phyloP scores from a whole-genome alignment of 1,140 invertebrate genomes.

The Steinernema khuongi region DNA sequence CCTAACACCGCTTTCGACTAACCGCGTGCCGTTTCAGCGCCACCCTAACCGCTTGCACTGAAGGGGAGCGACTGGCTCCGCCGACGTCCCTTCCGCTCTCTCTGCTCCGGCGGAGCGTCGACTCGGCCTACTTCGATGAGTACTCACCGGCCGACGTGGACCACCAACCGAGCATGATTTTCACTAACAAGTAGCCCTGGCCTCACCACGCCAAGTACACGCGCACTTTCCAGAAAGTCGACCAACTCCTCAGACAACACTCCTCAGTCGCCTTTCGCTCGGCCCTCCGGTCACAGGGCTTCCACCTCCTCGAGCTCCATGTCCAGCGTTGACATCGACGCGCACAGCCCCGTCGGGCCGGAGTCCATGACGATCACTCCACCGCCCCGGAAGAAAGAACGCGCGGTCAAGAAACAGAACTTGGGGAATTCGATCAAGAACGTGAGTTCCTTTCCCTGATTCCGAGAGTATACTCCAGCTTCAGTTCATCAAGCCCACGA shows the following conservation, averaged over 20 bases:
- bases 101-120: not conserved
- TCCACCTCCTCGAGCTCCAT: not conserved
- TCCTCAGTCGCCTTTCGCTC: not conserved
- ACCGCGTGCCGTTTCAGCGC: not conserved
- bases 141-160: not conserved
- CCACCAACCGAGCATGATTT: constrained; percentile 3
- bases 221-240: not conserved
- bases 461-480: not conserved
- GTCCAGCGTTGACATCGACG: not conserved
- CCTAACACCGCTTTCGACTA: too few relatives aligned
- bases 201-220: not conserved
- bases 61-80: not conserved
- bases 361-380: not conserved
- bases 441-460: not conserved
- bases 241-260: not conserved
- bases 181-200: not conserved
- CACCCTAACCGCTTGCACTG: constrained; percentile 1
- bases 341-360: not conserved
- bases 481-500: constrained; percentile 5
- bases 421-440: not conserved
- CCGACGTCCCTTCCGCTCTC: not conserved
- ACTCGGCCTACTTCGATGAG: constrained; percentile 2
- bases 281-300: not conserved
- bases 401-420: not conserved
- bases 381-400: not conserved